Evolutionary conservation across 37 sponge, comb jelly and placozoan genomes (phyloP), one percentile per base, ranked within the genome.

Genomic region (Trichoplax adhaerens): DNA sequence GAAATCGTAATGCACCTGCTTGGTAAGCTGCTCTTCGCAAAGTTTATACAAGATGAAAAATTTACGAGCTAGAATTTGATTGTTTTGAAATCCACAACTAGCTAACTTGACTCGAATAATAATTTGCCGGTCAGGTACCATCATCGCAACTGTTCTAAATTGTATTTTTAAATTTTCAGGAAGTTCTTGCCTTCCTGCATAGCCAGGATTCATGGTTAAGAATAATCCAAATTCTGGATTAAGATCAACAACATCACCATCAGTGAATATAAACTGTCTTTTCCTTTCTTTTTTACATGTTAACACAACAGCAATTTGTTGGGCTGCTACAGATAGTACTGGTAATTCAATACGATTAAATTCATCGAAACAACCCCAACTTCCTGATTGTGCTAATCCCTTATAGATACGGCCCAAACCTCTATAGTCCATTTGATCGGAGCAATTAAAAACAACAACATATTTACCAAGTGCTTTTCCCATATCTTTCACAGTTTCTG

Each of bases 361-460:
- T 73, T 95, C 97, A 73, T 95, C 97, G 76, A 95, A 95, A 71
- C 97, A 95, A 10, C 97, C 97, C 88, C 91, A 95, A 57, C 86
- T 85, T 1, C 97, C 97, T 0, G 97, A 95, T 80, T 95, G 97
- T 57, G 97, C 97, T 54, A 95, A 86, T 49, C 97, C 80, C 62
- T 60, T 60, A 10, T 60, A 60, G 12, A 12, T 60, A 47, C 97
- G 74, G 2, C 97, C 97, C 4, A 95, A 76, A 5, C 97, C 97
- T 62, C 97, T 73, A 78, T 84, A 95, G 77, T 95, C 97, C 97
- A 95, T 95, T 80, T 95, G 97, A 72, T 95, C 97, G n/a, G 97
- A 95, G 70, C 97, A 95, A 81, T 95, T 95, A 84, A 95, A 95
- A 50, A 95, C 97, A 46, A 95, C 97, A 65, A 95, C 97, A 53